Conservation (phyloP, 2,113 vertebrate species). For the Coreoperca whiteheadi region DNA sequence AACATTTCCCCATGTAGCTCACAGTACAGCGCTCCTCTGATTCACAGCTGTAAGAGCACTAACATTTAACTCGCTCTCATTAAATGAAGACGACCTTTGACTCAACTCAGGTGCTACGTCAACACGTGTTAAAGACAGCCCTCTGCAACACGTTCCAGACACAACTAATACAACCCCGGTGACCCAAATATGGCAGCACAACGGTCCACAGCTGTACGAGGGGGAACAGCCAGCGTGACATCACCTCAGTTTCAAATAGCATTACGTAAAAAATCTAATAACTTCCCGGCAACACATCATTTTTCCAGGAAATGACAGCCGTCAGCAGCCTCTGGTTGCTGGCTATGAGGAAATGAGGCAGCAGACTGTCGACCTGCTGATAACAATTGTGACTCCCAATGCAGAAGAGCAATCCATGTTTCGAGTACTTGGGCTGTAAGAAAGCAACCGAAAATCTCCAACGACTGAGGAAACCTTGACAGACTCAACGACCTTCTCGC, state of each 20-base stretch:
- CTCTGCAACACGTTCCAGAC: constrained; percentile 47
- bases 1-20: not conserved
- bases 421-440: not conserved
- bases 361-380: not conserved
- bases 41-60: not conserved
- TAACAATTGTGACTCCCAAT: not conserved
- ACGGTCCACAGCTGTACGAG: constrained; percentile 29
- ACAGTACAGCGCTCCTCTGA: not conserved
- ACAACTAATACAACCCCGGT: constrained; percentile 21
- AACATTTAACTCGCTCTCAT: constrained; percentile 17
- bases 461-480: not conserved
- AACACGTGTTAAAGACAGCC: constrained; percentile 43
- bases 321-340: constrained; percentile 1
- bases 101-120: constrained; percentile 43
- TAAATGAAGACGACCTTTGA: constrained; percentile 48
- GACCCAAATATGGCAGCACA: constrained; percentile 50
- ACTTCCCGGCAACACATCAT: constrained; percentile 14
- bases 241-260: constrained; percentile 34
- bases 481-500: not conserved
- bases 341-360: not conserved
- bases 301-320: constrained; percentile 35
- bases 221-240: constrained; percentile 5
- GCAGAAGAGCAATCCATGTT: not conserved
- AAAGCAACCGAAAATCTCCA: not conserved
- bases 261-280: not conserved